phyloP scores from a whole-genome alignment of 2,888 invertebrate genomes.

The Tiliacea aurago region DNA sequence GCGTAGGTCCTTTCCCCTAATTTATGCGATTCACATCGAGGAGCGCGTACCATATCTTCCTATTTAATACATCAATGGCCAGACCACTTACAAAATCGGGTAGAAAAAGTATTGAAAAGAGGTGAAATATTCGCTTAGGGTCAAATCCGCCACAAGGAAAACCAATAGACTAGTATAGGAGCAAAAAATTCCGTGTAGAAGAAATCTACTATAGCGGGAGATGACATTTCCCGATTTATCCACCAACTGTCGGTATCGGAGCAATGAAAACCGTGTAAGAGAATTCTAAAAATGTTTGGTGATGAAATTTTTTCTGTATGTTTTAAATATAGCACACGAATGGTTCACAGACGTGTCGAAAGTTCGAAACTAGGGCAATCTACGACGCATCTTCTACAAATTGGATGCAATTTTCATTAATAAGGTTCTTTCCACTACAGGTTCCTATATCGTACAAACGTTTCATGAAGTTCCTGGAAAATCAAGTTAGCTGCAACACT shows the following conservation, averaged over 20 bases:
- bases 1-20: too few relatives aligned
- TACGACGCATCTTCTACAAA: background rate
- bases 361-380: background rate
- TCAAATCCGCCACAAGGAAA: background rate
- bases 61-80: too few relatives aligned
- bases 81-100: constrained; percentile 4
- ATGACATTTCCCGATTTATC: background rate
- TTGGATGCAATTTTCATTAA: background rate
- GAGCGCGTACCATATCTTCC: too few relatives aligned
- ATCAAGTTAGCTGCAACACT: background rate
- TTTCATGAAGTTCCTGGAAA: background rate
- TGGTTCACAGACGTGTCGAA: background rate
- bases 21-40: too few relatives aligned
- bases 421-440: too few relatives aligned
- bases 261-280: background rate
- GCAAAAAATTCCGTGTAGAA: background rate
- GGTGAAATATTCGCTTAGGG: background rate
- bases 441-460: background rate
- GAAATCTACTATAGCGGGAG: background rate
- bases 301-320: background rate
- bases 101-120: background rate
- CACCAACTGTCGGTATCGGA: background rate
- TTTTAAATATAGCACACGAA: constrained; percentile 1
- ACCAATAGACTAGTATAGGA: background rate
- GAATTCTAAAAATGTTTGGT: background rate